These are phyloP conservation scores for Trichacis sp. DNA, from an alignment of 2,888 invertebrate species.

Conservation along the genomic window DNA sequence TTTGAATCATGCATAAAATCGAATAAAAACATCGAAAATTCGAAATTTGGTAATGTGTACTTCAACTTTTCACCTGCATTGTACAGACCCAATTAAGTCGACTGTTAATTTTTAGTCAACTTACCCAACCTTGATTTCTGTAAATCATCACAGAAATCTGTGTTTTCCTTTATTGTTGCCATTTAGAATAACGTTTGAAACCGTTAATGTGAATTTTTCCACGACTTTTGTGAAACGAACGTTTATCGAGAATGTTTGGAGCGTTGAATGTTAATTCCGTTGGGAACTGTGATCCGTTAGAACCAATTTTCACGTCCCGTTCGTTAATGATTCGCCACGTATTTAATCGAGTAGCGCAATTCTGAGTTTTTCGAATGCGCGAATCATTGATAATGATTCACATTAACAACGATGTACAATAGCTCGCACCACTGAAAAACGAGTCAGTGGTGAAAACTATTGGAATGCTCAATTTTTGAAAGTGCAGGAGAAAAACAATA, in stretches of 20 bases:
- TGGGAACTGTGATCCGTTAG: not conserved
- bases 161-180: not conserved
- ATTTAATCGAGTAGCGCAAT: not conserved
- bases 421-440: not conserved
- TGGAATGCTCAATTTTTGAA: not conserved
- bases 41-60: no score
- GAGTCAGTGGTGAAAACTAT: not conserved
- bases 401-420: constrained; percentile 1
- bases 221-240: not conserved
- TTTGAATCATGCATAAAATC: no score
- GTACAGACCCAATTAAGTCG: no score
- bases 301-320: not conserved
- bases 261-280: constrained; percentile 1
- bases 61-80: no score
- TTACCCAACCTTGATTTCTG: no score
- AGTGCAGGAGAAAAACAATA: not conserved
- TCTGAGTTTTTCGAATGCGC: not conserved
- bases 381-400: not conserved
- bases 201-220: not conserved
- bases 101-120: no score
- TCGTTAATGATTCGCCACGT: not conserved
- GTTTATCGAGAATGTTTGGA: not conserved
- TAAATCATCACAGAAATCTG: not conserved
- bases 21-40: no score
- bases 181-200: not conserved